These are phyloP conservation scores for Cyprinodon variegatus DNA, from an alignment of 2,113 vertebrate genomes.

Conservation along the genomic window DNA sequence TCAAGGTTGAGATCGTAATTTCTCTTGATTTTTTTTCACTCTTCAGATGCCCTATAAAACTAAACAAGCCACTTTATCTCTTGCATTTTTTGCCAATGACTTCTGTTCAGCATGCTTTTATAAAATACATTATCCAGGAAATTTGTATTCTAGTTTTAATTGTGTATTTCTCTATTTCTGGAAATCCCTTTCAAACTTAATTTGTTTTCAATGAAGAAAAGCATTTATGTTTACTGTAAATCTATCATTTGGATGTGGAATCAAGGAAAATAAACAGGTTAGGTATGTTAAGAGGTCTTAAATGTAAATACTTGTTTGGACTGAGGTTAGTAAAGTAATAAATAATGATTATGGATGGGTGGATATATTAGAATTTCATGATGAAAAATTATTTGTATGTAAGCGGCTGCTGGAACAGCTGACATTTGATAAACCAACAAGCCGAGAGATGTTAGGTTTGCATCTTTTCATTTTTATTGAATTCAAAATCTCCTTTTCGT, in stretches of 20 bases:
- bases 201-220: too few relatives aligned
- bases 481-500: neutral
- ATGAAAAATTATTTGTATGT: neutral
- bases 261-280: too few relatives aligned
- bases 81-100: neutral
- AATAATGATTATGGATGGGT: neutral
- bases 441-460: neutral
- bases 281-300: too few relatives aligned
- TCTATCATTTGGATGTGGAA: too few relatives aligned
- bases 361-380: too few relatives aligned
- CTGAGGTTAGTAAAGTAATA: too few relatives aligned
- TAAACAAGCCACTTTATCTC: neutral
- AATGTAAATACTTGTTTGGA: too few relatives aligned
- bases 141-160: neutral
- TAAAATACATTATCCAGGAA: neutral
- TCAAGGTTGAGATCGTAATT: neutral
- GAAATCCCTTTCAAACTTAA: too few relatives aligned
- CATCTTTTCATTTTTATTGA: neutral
- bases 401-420: neutral
- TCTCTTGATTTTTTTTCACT: too few relatives aligned
- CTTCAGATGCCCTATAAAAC: neutral
- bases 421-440: neutral
- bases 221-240: too few relatives aligned
- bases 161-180: neutral
- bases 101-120: neutral